Base-by-base conservation (phyloP, 2,113 vertebrate genomes). In the Paradoxurus hermaphroditus region DNA sequence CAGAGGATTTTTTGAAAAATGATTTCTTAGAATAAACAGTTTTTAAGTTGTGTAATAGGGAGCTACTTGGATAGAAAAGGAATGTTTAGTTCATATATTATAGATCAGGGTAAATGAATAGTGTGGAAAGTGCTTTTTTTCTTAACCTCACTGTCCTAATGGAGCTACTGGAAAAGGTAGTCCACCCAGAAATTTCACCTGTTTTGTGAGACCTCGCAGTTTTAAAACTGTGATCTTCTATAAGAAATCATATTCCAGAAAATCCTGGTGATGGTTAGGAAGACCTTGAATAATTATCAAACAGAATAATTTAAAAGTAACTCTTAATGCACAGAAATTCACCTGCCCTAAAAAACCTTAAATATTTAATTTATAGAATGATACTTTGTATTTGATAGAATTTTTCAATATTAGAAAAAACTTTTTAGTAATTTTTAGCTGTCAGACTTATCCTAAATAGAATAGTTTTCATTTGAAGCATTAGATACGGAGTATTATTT, bases 241-340 rank as follows among this genome's bases (percentile, higher is more conserved):
- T 73, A 41, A 87, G 72, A 94, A 86, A 86, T 78, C 4, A 25
- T 86, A 25, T 9, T 29, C 46, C 62, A 84, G 78, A 59, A 89
- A 51, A 92, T 90, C 16, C 27, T 67, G n/a, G 7, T 59, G 25
- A 86, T 85, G 53, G 14, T 68, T 59, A 39, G 78, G 82, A 87
- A 86, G 63, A 83, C 46, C 59, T 84, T 81, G 34, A 67, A 27
- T 97, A 86, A 92, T 67, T 16, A 19, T 90, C 62, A 62, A 49
- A 81, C 31, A 94, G 31, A 94, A 46, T 88, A 91, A 87, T 93
- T 95, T 93, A 86, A 95, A 87, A 56, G 53, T 68, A 83, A 21
- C 18, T 46, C 1, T 67, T 75, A 70, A 70, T 93, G 34, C 49
- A 77, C 36, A 83, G 51, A 73, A 73, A 78, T 82, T 93, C 49